These are phyloP conservation scores for Aleiodes leptofemur DNA, from an alignment of 2,888 invertebrate genomes.

Conservation along the genomic window DNA sequence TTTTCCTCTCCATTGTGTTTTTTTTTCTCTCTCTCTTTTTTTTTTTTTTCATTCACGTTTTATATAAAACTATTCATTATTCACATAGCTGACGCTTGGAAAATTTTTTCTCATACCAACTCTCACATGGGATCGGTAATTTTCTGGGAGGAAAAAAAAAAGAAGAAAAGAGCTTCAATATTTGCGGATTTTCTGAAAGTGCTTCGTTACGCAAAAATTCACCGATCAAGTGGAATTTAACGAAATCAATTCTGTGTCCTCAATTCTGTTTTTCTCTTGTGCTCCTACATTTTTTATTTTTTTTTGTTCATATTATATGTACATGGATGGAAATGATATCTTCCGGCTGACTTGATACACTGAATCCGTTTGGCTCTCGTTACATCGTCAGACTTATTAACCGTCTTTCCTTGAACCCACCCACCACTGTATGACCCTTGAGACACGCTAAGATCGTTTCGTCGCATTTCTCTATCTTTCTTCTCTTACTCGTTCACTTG, in stretches of 20 bases:
- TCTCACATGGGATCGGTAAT: conserved; percentile 15
- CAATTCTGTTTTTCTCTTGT: too few relatives aligned
- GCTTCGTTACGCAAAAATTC: too few relatives aligned
- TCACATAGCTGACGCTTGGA: background rate
- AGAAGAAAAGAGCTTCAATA: too few relatives aligned
- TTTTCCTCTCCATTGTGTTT: conserved; percentile 21
- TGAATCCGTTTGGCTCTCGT: conserved; percentile 27
- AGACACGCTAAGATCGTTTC: conserved; percentile 46
- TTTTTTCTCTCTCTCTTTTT: conserved; percentile 20
- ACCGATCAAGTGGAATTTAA: too few relatives aligned
- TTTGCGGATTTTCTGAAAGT: too few relatives aligned
- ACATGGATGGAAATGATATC: conserved; percentile 5
- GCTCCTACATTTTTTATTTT: too few relatives aligned
- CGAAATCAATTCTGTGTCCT: too few relatives aligned
- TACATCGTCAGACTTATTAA: conserved; percentile 46
- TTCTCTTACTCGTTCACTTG: background rate
- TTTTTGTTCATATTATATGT: background rate
- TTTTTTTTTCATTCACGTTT: conserved; percentile 19
- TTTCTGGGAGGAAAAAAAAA: too few relatives aligned
- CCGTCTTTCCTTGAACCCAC: conserved; percentile 1
- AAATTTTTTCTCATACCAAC: conserved; percentile 6
- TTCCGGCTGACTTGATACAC: conserved; percentile 18
- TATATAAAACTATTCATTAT: conserved; percentile 21
- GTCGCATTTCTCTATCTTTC: conserved; percentile 38
- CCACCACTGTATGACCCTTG: conserved; percentile 34